Conservation (phyloP, 2,888 invertebrate species). For the Melipona beecheii region DNA sequence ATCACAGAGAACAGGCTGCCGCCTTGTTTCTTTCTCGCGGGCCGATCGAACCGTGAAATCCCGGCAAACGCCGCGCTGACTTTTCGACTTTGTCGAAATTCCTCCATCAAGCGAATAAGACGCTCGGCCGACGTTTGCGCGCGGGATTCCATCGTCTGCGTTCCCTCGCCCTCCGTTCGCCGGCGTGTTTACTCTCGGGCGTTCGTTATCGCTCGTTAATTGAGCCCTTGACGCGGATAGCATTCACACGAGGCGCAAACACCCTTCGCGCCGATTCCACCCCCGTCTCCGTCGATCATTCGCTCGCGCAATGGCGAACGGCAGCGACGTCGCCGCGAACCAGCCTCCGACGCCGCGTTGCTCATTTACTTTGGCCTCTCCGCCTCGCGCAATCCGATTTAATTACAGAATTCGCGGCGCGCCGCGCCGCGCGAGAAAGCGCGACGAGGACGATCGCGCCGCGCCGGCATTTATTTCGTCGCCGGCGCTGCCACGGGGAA, state of each 20-base stretch:
- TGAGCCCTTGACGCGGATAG: slow-evolving; percentile 75
- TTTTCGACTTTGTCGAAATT: slow-evolving; percentile 48
- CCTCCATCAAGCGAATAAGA: slow-evolving; percentile 60
- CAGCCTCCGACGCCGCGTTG: slow-evolving; percentile 47
- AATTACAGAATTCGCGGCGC: slow-evolving; percentile 68
- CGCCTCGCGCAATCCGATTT: slow-evolving; percentile 69
- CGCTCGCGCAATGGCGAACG: background rate
- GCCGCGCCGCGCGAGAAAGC: slow-evolving; percentile 33
- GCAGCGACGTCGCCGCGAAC: slow-evolving; percentile 29
- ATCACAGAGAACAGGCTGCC: background rate
- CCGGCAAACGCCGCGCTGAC: slow-evolving; percentile 5
- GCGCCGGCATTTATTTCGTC: slow-evolving; percentile 53
- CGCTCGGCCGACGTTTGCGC: slow-evolving; percentile 53
- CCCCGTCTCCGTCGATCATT: background rate
- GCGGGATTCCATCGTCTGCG: slow-evolving; percentile 43
- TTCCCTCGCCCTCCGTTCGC: slow-evolving; percentile 48
- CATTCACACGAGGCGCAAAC: slow-evolving; percentile 60
- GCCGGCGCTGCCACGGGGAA: background rate
- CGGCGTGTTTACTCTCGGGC: slow-evolving; percentile 70
- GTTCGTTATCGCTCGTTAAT: slow-evolving; percentile 79
- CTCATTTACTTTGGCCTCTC: slow-evolving; percentile 69
- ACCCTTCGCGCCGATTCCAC: slow-evolving; percentile 11
- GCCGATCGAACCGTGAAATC: slow-evolving; percentile 33
- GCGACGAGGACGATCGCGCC: slow-evolving; percentile 31
- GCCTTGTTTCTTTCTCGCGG: background rate